A percentile compares a stretch with the other conserved stretches of the same genome.
Evolutionary conservation across 2,888 invertebrate genomes (phyloP).

Genomic region (Drosophila formosana): DNA sequence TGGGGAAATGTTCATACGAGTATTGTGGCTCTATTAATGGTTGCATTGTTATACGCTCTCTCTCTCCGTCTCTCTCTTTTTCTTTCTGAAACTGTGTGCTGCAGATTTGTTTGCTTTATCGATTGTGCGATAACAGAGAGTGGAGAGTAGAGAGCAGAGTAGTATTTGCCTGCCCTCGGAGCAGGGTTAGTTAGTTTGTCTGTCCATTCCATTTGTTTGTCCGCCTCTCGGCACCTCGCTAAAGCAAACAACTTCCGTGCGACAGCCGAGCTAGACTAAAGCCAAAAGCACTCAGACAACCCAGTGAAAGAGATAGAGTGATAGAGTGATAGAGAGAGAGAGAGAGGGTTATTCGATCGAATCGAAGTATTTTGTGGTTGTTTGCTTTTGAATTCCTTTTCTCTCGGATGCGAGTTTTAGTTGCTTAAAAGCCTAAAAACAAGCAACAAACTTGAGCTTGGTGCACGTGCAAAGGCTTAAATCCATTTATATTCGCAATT

Average conservation of each 20-base stretch:
- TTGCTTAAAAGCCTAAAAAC: conserved; percentile 21
- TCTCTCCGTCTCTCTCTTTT: not conserved
- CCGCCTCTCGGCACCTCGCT: conserved; percentile 41
- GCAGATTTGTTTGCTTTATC: conserved; percentile 66
- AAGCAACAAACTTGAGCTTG: not conserved
- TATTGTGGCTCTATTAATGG: conserved; percentile 44
- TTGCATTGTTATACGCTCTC: conserved; percentile 22
- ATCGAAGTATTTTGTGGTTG: conserved; percentile 19
- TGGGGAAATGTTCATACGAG: conserved; percentile 36
- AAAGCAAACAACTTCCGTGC: conserved; percentile 60
- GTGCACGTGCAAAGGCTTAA: conserved; percentile 3
- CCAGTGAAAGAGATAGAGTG: conserved; percentile 27
- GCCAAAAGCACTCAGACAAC: conserved; percentile 54
- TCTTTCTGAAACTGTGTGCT: not conserved
- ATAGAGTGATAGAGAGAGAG: not conserved
- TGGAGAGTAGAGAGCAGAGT: conserved; percentile 13
- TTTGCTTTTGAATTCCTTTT: conserved; percentile 14
- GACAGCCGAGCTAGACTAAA: conserved; percentile 23
- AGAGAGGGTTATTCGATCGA: not conserved
- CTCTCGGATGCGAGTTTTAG: conserved; percentile 21
- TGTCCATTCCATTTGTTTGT: conserved; percentile 23
- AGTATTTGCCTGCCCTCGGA: conserved; percentile 40
- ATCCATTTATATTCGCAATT: conserved; percentile 8
- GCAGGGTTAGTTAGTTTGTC: conserved; percentile 29
- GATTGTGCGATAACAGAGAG: conserved; percentile 56